Percentiles rank a stretch among this genome's conserved stretches.
Evolutionary conservation across 2,888 invertebrate species (phyloP).

Genomic region (Eristalis intricaria): DNA sequence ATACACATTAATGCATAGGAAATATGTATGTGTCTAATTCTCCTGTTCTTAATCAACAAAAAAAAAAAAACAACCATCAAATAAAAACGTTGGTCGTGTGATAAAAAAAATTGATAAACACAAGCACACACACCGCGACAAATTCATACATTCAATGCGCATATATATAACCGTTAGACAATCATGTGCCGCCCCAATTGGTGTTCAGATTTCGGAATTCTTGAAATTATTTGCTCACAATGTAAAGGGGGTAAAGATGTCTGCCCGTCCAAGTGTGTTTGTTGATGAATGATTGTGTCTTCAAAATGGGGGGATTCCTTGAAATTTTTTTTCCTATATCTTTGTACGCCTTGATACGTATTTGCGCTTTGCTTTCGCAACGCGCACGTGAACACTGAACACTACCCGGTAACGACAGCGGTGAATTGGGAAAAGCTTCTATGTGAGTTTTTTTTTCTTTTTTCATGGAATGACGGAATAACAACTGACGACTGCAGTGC

Average conservation of each 20-base stretch:
- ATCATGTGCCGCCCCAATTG: background rate
- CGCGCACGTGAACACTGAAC: slow-evolving; percentile 16
- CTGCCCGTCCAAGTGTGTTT: background rate
- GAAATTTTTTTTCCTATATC: background rate
- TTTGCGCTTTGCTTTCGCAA: slow-evolving; percentile 5
- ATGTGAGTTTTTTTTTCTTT: slow-evolving; percentile 25
- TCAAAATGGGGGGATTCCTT: slow-evolving; percentile 19
- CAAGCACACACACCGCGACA: background rate
- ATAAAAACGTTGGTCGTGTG: background rate
- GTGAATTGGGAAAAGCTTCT: background rate
- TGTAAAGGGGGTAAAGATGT: background rate
- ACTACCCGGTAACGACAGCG: background rate
- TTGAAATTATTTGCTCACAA: background rate
- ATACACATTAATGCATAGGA: background rate
- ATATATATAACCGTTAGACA: background rate
- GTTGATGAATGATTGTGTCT: slow-evolving; percentile 17
- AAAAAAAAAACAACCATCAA: background rate
- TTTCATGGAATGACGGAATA: slow-evolving; percentile 12
- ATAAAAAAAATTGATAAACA: background rate
- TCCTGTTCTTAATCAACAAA: background rate
- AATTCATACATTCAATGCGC: too few species aligned
- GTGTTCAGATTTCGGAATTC: background rate
- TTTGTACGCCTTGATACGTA: slow-evolving; percentile 3
- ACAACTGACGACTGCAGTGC: slow-evolving; percentile 18
- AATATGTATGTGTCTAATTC: background rate